Base-by-base conservation (phyloP, 2,113 vertebrate genomes). In the Ameiurus melas region DNA sequence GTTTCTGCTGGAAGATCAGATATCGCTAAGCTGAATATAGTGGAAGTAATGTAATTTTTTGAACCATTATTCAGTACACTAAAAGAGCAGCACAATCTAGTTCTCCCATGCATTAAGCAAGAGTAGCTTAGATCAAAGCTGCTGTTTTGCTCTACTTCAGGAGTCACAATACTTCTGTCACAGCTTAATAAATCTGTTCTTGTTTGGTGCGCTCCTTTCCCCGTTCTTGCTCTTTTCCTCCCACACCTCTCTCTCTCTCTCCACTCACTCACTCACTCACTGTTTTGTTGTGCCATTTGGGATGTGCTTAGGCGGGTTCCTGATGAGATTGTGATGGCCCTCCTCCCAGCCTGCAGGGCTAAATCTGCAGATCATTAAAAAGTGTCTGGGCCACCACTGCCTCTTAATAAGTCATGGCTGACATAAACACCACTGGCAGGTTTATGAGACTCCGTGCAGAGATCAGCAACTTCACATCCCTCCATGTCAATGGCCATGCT, bases 391-490 rank as follows among this genome's bases (percentile, higher is more conserved):
- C 78, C 36, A 85, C 89, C 85, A 88, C 85, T 83, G 89, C 27
- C n/a, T 33, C 33, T 51, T 90, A 86, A 89, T 91, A 91, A 91
- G 89, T 91, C 64, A 83, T 91, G 83, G 88, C 36, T 90, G 92
- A 92, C 90, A 86, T 93, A 91, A 92, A 92, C 89, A 88, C 85
- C 85, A 39, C 87, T 91, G 91, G 92, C 91, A 93, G 86, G 75
- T 94, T 93, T 87, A 90, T 91, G 88, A 89, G 87, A 58, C 84
- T 86, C 79, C 62, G 75, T 90, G 90, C 84, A 60, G 87, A 90
- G 90, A 91, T 92, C 91, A 89, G 83, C 86, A 88, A 73, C 88
- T 91, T 88, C 84, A 73, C 86, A 64, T 88, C 84, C 62, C 82
- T 78, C 47, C 55, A 86, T 62, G 85, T 86, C 85, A 89, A 47